Conservation (phyloP, 1,140 invertebrate genomes). For the Cryptotermes secundus region DNA sequence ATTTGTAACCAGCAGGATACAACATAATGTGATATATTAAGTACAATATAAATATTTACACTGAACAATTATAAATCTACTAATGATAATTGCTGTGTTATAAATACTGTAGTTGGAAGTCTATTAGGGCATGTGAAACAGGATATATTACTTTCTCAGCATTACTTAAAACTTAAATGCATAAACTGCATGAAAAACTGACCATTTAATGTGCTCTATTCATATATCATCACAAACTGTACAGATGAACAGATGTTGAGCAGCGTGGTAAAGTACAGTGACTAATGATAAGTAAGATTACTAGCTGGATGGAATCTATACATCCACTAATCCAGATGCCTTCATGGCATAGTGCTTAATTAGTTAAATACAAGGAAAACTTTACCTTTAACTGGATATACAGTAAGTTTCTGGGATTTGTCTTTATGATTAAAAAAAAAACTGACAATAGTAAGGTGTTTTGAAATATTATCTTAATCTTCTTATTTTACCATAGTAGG, state of each 20-base stretch:
- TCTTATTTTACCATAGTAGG: too few species aligned
- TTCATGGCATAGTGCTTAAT: too few species aligned
- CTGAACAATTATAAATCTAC: conserved; percentile 9
- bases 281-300: not conserved
- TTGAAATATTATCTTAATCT: too few species aligned
- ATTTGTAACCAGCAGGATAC: not conserved
- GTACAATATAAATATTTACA: conserved; percentile 6
- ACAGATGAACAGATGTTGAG: not conserved
- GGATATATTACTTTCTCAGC: not conserved
- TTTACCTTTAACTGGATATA: too few species aligned
- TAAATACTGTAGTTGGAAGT: not conserved
- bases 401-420: too few species aligned
- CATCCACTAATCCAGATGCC: too few species aligned
- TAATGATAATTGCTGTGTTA: not conserved
- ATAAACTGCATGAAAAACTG: not conserved
- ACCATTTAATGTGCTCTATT: not conserved
- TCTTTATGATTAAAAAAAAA: too few species aligned
- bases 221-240: not conserved
- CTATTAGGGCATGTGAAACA: not conserved
- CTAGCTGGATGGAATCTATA: too few species aligned
- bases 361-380: too few species aligned
- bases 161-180: not conserved
- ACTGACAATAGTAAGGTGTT: too few species aligned
- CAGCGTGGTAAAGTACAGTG: not conserved
- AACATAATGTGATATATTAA: not conserved